Percentiles rank a stretch among this genome's conserved stretches.
These are phyloP conservation scores for Alexandromys fortis DNA, from an alignment of 2,113 vertebrate genomes.

Conservation along the genomic window DNA sequence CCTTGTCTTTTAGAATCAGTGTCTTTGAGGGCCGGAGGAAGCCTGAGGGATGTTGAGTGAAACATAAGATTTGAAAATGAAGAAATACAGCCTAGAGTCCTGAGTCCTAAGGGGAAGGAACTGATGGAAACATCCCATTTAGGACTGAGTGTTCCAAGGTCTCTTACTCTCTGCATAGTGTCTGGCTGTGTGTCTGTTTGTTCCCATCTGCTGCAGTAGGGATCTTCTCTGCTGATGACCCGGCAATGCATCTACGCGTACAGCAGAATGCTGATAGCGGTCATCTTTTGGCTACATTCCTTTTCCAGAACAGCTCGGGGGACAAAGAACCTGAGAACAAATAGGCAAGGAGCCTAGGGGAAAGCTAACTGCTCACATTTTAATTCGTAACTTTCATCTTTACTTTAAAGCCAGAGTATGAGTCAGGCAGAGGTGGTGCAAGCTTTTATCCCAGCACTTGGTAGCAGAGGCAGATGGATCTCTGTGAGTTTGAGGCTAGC, in stretches of 20 bases:
- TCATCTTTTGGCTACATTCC: not conserved
- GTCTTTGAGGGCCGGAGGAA: conserved; percentile 6
- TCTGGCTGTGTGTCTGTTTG: not conserved
- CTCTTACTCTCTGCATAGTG: not conserved
- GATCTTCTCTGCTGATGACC: not conserved
- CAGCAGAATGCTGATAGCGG: not conserved
- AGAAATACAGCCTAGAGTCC: not conserved
- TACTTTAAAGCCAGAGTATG: not conserved
- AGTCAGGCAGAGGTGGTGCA: too few relatives aligned
- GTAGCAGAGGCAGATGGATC: too few relatives aligned
- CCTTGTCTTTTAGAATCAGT: not conserved
- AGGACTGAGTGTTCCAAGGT: not conserved
- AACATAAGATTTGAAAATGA: not conserved
- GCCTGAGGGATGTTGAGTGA: not conserved
- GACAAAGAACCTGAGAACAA: not conserved
- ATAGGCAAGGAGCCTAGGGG: too few relatives aligned
- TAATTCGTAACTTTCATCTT: not conserved
- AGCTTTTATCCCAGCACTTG: too few relatives aligned
- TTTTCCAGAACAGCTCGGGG: not conserved
- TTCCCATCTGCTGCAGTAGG: not conserved
- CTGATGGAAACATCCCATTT: not conserved
- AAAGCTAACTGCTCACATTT: not conserved
- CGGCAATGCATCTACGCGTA: not conserved
- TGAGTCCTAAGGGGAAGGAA: not conserved
- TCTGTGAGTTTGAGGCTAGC: too few relatives aligned